phyloP scores from a whole-genome alignment of 1,140 invertebrate genomes.

The Zaprionus inermis region DNA sequence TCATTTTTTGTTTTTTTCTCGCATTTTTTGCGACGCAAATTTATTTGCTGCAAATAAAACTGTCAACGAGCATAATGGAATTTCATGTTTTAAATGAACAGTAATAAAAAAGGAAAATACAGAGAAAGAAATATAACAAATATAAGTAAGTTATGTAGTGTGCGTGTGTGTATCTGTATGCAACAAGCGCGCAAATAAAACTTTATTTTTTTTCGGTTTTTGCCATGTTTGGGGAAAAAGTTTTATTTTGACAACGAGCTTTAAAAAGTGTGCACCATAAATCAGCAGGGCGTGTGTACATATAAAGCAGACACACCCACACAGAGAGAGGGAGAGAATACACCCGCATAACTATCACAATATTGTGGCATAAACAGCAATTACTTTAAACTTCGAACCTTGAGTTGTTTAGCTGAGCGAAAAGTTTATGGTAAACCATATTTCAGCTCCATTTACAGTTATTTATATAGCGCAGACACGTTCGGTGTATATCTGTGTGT shows the following conservation, averaged over 20 bases:
- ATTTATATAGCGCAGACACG: constrained; percentile 47
- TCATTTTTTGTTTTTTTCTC: no score
- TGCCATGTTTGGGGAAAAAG: constrained; percentile 26
- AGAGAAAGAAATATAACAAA: constrained; percentile 26
- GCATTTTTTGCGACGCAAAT: constrained; percentile 8
- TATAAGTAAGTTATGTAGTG: constrained; percentile 17
- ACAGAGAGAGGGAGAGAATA: not conserved
- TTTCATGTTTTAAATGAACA: constrained; percentile 29
- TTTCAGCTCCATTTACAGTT: constrained; percentile 61
- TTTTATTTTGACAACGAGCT: constrained; percentile 67
- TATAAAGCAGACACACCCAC: constrained; percentile 15
- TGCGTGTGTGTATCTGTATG: not conserved
- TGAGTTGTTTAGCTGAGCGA: constrained; percentile 43
- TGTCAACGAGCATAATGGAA: constrained; percentile 52
- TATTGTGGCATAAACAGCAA: constrained; percentile 75
- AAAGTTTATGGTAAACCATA: constrained; percentile 69
- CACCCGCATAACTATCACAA: constrained; percentile 52
- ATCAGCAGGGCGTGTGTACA: constrained; percentile 60
- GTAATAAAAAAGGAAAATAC: constrained; percentile 17
- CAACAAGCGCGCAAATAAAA: constrained; percentile 56
- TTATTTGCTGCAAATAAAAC: constrained; percentile 48
- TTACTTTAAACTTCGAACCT: constrained; percentile 65
- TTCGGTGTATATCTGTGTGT: not conserved
- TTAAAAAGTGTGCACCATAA: constrained; percentile 70
- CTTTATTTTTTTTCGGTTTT: constrained; percentile 50